Conservation (phyloP, 2,113 vertebrate species). For the Azemiops feae region DNA sequence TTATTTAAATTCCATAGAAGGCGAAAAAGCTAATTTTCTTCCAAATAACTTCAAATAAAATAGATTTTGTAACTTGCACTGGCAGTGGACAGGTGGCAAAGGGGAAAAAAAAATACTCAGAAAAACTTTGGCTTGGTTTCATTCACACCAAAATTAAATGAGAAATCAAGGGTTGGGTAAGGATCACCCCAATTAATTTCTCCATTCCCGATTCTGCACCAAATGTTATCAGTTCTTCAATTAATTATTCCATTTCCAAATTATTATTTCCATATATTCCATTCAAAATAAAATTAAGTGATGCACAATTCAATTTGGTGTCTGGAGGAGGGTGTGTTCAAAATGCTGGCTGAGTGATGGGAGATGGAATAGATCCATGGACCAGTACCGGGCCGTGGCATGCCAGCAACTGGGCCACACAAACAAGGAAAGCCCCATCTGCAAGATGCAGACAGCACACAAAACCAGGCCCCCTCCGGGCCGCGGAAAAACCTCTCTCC, state of each 20-base stretch:
- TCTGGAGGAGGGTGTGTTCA: background rate
- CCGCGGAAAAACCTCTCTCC: no score
- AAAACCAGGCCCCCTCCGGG: no score
- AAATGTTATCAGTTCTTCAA: background rate
- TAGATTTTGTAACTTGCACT: background rate
- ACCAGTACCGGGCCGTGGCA: no score
- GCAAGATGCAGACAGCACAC: no score
- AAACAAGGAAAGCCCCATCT: no score
- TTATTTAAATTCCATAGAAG: background rate
- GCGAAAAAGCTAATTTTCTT: background rate
- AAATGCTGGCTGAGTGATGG: background rate
- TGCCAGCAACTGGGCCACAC: no score
- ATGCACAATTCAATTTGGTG: background rate
- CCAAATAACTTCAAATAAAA: background rate
- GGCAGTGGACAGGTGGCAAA: background rate
- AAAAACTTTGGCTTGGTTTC: background rate
- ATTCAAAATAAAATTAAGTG: background rate
- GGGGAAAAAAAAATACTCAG: background rate
- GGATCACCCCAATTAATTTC: background rate
- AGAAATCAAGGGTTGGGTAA: background rate
- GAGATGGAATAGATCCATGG: background rate
- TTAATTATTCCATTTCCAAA: background rate
- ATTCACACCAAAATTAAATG: background rate
- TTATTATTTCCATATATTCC: background rate
- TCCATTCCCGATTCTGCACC: background rate